phyloP scores from a whole-genome alignment of 2,888 invertebrate species.

The Harpagoxenus sublaevis region DNA sequence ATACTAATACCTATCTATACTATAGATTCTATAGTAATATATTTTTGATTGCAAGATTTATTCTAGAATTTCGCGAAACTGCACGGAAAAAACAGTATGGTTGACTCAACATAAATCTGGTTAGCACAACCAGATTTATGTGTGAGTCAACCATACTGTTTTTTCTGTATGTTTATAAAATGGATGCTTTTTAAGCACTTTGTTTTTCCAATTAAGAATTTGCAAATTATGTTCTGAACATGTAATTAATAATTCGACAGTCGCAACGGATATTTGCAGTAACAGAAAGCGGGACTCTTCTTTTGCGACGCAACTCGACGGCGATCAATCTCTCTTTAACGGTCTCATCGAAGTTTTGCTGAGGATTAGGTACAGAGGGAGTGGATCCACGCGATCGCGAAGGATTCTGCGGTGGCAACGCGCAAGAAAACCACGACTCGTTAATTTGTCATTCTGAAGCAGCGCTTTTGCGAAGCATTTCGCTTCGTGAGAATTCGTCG shows the following conservation, averaged over 20 bases:
- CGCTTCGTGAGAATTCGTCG: slow-evolving; percentile 43
- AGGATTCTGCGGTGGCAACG: slow-evolving; percentile 61
- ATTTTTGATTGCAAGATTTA: too few species aligned
- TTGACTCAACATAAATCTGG: too few species aligned
- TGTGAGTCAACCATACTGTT: too few species aligned
- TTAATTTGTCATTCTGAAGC: slow-evolving; percentile 80
- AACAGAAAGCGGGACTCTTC: slow-evolving; percentile 43
- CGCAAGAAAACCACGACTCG: slow-evolving; percentile 76
- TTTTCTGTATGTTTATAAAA: too few species aligned
- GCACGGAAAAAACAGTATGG: too few species aligned
- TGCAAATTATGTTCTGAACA: slow-evolving; percentile 60
- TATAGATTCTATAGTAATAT: background rate
- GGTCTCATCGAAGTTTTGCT: slow-evolving; percentile 77
- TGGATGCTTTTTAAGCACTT: too few species aligned
- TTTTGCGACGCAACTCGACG: slow-evolving; percentile 50
- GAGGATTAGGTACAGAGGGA: slow-evolving; percentile 73
- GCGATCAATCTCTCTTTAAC: slow-evolving; percentile 82
- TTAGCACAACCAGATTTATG: too few species aligned
- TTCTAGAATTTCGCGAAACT: too few species aligned
- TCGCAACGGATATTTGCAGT: slow-evolving; percentile 70
- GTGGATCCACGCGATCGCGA: slow-evolving; percentile 75
- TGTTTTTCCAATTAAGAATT: background rate
- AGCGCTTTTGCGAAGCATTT: slow-evolving; percentile 51
- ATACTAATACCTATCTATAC: too few species aligned
- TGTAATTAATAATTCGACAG: slow-evolving; percentile 79